phyloP scores from a whole-genome alignment of 2,113 vertebrate genomes.

The Mohoua ochrocephala region DNA sequence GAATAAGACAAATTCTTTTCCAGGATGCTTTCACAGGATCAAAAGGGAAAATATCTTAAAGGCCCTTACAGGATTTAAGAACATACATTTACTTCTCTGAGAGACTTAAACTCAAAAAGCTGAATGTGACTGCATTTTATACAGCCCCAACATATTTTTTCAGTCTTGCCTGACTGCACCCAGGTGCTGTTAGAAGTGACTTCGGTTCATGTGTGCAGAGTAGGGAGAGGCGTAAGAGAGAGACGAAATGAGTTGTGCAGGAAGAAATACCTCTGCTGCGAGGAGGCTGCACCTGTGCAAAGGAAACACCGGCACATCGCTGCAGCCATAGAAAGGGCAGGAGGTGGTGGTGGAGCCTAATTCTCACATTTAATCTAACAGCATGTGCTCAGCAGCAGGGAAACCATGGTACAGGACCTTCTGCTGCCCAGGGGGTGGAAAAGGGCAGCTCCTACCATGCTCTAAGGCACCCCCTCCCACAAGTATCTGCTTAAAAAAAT shows the following conservation, averaged over 20 bases:
- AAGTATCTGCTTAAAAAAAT: background rate
- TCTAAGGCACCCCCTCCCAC: background rate
- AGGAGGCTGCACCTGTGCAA: background rate
- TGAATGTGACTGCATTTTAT: background rate
- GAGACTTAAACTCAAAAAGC: background rate
- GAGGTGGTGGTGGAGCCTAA: background rate
- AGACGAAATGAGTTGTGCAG: background rate
- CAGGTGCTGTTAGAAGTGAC: background rate
- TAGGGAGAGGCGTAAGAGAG: background rate
- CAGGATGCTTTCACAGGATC: background rate
- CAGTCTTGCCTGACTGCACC: background rate
- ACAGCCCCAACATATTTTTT: background rate
- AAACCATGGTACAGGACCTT: background rate
- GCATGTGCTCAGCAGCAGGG: background rate
- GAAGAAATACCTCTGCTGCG: background rate
- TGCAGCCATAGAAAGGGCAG: background rate
- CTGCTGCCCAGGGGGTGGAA: background rate
- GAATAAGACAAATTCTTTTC: background rate
- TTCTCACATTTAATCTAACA: background rate
- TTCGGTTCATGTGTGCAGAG: accelerated
- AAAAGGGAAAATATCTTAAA: background rate
- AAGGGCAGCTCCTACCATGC: background rate
- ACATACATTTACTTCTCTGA: background rate
- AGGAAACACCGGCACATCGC: background rate
- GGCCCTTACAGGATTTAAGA: background rate